These are phyloP conservation scores for Mimumesa dahlbomi DNA, from an alignment of 2,888 invertebrate species.

Conservation along the genomic window DNA sequence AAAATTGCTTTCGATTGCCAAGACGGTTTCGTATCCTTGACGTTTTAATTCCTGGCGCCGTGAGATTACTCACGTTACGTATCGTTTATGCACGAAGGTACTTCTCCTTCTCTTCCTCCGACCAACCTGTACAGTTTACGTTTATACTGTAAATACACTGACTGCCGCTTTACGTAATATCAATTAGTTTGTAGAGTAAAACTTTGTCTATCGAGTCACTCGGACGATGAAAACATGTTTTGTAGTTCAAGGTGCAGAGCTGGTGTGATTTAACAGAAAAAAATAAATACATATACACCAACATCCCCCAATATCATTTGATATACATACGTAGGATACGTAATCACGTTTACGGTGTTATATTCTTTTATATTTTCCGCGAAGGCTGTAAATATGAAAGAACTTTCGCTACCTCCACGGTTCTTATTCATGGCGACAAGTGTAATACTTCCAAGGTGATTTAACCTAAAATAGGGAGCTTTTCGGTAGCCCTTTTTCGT, in stretches of 20 bases:
- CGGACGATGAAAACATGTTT: too few relatives aligned
- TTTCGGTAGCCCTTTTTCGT: background rate
- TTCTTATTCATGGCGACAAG: background rate
- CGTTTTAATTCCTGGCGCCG: constrained; percentile 17
- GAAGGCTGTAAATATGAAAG: too few relatives aligned
- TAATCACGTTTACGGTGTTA: too few relatives aligned
- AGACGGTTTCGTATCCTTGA: constrained; percentile 21
- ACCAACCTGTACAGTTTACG: background rate
- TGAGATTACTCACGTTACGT: constrained; percentile 11
- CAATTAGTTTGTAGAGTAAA: background rate
- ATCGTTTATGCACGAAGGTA: background rate
- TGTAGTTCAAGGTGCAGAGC: too few relatives aligned
- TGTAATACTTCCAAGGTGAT: background rate
- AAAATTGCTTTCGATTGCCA: constrained; percentile 22
- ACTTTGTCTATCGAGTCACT: too few relatives aligned
- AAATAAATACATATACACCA: too few relatives aligned
- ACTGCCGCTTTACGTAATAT: background rate
- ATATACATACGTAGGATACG: too few relatives aligned
- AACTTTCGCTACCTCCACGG: too few relatives aligned
- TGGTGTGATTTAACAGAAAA: too few relatives aligned
- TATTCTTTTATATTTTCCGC: too few relatives aligned
- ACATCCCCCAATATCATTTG: too few relatives aligned
- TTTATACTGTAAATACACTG: background rate
- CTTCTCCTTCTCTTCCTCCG: background rate
- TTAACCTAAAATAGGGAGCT: background rate